Base-by-base conservation (phyloP, 2,888 invertebrate genomes). In the Dryadula phaetusa region DNA sequence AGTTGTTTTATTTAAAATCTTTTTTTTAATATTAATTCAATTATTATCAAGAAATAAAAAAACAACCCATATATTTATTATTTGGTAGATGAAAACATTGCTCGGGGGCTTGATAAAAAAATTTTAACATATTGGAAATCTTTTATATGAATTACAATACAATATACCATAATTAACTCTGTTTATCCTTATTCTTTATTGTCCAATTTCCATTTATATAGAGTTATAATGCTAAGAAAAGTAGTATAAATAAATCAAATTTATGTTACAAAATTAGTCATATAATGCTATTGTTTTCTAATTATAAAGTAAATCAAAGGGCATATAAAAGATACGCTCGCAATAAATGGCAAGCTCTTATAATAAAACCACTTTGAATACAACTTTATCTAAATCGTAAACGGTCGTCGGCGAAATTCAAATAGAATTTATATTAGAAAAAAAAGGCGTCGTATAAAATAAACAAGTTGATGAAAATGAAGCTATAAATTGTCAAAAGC, bases 401-500 rank as follows among this genome's bases (percentile, higher is more conserved):
- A 74, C 76, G 74, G 75, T 73, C 67, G 77, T 77, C 81, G 82
- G 81, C 76, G 63, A 73, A 74, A 75, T 71, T 74, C 77, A 80
- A 79, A 80, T 71, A 74, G 73, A 74, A 70, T 52, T 64, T 72
- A 76, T 72, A 76, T 75, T 75, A 74, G n/a, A n/a, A 75, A 73
- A 74, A 78, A 75, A 79, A 78, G 81, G 79, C 79, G 74, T 12
- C 76, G 77, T 79, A 80, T 82, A 78, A 84, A 85, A 86, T 82
- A 83, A 84, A 86, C 85, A 84, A 78, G 83, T 82, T 81, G 82
- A 83, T 80, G 77, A 79, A 84, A 82, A 92, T 92, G 83, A 90
- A 92, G 92, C 85, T 79, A 92, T 92, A 92, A 92, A 92, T 92
- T 84, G 76, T 78, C 70, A 69, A 72, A 75, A 80, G 89, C 91